Evolutionary conservation across 92 coral and sea anemone genomes (phyloP), one percentile per base, ranked within the genome.

Genomic region (Epizoanthus scotinus): DNA sequence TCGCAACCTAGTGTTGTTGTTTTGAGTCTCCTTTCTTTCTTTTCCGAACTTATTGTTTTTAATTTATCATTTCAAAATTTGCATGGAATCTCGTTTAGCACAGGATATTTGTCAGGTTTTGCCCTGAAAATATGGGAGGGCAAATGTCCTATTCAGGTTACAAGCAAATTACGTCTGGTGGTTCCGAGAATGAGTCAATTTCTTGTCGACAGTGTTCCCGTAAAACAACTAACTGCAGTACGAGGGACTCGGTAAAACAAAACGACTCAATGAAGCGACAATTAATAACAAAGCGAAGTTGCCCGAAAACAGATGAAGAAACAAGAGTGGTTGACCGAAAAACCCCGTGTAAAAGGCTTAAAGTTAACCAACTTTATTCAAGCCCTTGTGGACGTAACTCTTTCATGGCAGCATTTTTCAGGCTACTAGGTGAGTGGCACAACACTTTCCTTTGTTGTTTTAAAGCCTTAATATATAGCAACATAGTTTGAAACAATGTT

Each of bases 391-490:
- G 94, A 67, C 90, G 93, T 56, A 93, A 87, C 79, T 96, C 99
- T 5, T 84, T 81, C 52, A 96, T 96, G 94, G 94, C 91, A 6
- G 92, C 98, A n/a, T 96, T 96, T 71, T 96, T 96, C 85, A 91
- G 86, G 83, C 87, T 96, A 13, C 90, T 96, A 44, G 99, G 99
- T 96, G 60, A 79, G 97, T 67, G 24, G 15, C 5, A 2, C 15
- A 1, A 1, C 4, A 29, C 1, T 36, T 14, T 57, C 28, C 10
- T 22, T 75, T 20, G 5, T 57, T 1, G 47, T 34, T 7, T 34
- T 19, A 34, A 28, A 14, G 34, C 19, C 12, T 18, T 8, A 17
- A 6, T 31, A 10, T 27, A 5, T 10, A 18, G 2, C n/a, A 34
- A 28, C 52, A 6, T 59, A 0, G 53, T 67, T 81, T 82, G 10